phyloP scores from a whole-genome alignment of 2,888 invertebrate genomes.

The Hyppa rectilinea region DNA sequence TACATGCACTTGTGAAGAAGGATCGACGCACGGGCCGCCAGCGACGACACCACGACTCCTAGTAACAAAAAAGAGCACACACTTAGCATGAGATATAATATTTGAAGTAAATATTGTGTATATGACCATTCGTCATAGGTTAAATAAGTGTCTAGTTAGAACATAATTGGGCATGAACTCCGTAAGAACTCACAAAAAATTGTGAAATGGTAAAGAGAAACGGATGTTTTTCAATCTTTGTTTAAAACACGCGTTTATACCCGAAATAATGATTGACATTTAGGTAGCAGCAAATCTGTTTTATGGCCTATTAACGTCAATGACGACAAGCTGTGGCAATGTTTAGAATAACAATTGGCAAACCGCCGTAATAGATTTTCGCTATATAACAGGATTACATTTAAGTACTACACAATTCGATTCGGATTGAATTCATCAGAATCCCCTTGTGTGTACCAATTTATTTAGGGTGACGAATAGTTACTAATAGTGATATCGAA shows the following conservation, averaged over 20 bases:
- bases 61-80: conserved; percentile 69
- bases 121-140: not conserved
- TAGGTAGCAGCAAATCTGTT: conserved; percentile 11
- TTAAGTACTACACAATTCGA: not conserved
- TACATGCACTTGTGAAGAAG: conserved; percentile 85
- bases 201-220: conserved; percentile 7
- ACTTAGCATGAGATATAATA: not conserved
- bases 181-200: not conserved
- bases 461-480: not conserved
- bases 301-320: conserved; percentile 39
- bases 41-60: conserved; percentile 92
- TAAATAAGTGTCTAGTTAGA: not conserved
- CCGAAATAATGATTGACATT: conserved; percentile 15
- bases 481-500: too few species aligned
- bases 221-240: conserved; percentile 13
- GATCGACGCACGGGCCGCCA: conserved; percentile 89
- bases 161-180: not conserved
- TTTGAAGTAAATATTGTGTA: too few species aligned
- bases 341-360: conserved; percentile 52
- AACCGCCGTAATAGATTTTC: conserved; percentile 33
- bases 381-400: conserved; percentile 36
- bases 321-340: conserved; percentile 33
- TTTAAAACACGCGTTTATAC: conserved; percentile 19
- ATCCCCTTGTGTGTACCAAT: not conserved
- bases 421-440: not conserved